Conservation (phyloP, 2,888 invertebrate species). For the Strigamia transsilvanica region DNA sequence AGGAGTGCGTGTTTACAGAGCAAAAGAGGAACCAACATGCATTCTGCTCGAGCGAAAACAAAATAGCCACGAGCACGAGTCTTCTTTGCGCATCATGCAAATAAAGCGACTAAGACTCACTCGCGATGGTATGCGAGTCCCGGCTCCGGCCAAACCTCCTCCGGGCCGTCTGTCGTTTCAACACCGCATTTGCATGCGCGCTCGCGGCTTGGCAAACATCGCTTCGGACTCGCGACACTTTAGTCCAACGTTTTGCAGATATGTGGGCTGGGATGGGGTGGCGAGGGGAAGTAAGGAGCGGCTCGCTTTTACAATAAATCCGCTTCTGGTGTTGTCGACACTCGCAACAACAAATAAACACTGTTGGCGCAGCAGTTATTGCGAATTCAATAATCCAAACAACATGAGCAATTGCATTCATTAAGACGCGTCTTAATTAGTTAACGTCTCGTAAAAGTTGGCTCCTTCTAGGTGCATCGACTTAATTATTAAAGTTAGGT, state of each 20-base stretch:
- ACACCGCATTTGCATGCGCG: background rate
- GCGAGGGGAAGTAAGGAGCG: too few relatives aligned
- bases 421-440: too few relatives aligned
- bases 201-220: background rate
- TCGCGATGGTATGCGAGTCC: background rate
- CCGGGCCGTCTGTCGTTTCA: background rate
- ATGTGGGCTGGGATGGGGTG: too few relatives aligned
- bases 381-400: too few relatives aligned
- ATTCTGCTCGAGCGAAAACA: conserved; percentile 38
- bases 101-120: conserved; percentile 1
- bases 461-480: too few relatives aligned
- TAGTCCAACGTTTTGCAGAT: conserved; percentile 2
- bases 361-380: too few relatives aligned
- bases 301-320: too few relatives aligned
- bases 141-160: conserved; percentile 17
- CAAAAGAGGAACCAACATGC: conserved; percentile 27
- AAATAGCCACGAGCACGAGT: conserved; percentile 31
- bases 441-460: too few relatives aligned
- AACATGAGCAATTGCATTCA: too few relatives aligned
- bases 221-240: background rate
- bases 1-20: conserved; percentile 25
- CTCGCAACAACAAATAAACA: too few relatives aligned
- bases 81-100: conserved; percentile 38
- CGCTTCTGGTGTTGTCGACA: too few relatives aligned
- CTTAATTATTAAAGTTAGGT: too few relatives aligned